Evolutionary conservation across 2,888 invertebrate species (phyloP).

Genomic region (Noctua fimbriata): DNA sequence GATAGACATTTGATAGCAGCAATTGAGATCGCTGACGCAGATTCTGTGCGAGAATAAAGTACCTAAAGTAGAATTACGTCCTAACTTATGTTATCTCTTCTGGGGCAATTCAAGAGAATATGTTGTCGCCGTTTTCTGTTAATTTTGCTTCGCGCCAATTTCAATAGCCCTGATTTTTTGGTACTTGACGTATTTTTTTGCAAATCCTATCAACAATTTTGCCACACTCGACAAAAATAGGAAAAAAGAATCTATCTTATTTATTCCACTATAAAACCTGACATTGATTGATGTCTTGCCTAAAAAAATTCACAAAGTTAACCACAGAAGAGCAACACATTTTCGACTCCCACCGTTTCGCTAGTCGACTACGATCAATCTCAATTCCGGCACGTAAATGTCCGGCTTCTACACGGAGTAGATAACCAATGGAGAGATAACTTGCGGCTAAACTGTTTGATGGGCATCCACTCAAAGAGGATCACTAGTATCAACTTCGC

Average conservation of each 20-base stretch:
- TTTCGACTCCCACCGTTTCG: conserved; percentile 19
- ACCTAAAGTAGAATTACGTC: conserved; percentile 43
- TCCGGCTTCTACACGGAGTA: conserved; percentile 43
- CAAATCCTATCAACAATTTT: background rate
- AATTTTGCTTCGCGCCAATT: conserved; percentile 4
- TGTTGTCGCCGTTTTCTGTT: background rate
- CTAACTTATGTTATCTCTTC: conserved; percentile 30
- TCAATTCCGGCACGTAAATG: conserved; percentile 58
- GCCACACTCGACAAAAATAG: background rate
- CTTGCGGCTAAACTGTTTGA: conserved; percentile 1
- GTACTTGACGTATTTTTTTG: background rate
- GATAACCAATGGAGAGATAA: conserved; percentile 28
- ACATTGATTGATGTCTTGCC: conserved; percentile 30
- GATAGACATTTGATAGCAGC: conserved; percentile 65
- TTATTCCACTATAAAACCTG: conserved; percentile 19
- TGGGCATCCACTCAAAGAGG: background rate
- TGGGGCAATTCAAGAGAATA: conserved; percentile 17
- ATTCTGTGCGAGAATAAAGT: conserved; percentile 38
- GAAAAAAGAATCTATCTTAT: conserved; percentile 19
- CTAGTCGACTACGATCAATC: conserved; percentile 60
- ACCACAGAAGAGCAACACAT: conserved; percentile 40
- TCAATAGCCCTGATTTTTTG: background rate
- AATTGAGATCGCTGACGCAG: conserved; percentile 66
- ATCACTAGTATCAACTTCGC: background rate
- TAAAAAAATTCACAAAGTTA: conserved; percentile 26